Evolutionary conservation across 2,113 vertebrate genomes (phyloP).

Genomic region (Vidua chalybeata): DNA sequence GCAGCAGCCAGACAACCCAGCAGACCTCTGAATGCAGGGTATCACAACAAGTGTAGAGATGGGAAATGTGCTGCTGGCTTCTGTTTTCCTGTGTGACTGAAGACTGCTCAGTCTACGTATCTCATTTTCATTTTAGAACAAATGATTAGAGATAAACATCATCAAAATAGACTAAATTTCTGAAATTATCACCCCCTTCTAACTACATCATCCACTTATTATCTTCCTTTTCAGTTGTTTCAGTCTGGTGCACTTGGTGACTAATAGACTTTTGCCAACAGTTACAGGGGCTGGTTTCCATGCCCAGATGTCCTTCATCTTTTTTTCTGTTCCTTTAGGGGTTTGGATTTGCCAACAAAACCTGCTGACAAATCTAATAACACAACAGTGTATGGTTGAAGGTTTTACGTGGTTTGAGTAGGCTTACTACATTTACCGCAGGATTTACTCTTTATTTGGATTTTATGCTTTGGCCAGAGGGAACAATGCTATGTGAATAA

Average conservation of each 20-base stretch:
- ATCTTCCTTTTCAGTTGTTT: neutral
- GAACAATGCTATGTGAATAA: neutral
- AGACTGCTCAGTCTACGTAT: neutral
- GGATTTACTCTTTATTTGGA: neutral
- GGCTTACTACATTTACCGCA: neutral
- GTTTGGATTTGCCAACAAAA: neutral
- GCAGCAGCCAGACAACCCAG: neutral
- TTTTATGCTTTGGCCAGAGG: neutral
- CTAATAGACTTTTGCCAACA: neutral
- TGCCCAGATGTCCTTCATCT: neutral
- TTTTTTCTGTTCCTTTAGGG: neutral
- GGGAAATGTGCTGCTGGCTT: neutral
- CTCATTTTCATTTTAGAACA: neutral
- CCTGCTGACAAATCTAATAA: neutral
- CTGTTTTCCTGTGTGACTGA: neutral
- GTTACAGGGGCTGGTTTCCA: neutral
- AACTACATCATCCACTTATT: neutral
- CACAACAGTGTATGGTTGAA: neutral
- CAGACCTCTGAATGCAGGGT: neutral
- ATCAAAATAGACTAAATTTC: neutral
- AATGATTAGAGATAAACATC: neutral
- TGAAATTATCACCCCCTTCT: neutral
- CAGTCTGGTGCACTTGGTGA: neutral
- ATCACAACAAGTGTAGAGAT: neutral
- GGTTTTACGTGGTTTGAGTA: neutral